Conservation (phyloP, 2,797 vertebrate genomes). For the Eulemur rubriventer region DNA sequence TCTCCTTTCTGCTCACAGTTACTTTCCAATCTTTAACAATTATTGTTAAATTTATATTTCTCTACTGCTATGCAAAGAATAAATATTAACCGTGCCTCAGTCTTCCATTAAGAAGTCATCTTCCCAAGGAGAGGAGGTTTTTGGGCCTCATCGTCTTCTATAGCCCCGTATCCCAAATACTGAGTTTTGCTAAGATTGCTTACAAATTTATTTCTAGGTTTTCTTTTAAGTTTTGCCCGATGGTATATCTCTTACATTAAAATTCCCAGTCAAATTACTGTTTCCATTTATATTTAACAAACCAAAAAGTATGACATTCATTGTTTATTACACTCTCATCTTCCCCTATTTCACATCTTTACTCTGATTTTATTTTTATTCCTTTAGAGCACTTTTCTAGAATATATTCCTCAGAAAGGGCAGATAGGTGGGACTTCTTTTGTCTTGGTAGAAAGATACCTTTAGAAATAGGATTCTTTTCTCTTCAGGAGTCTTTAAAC, state of each 20-base stretch:
- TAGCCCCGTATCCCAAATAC: not conserved
- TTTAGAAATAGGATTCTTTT: not conserved
- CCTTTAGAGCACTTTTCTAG: not conserved
- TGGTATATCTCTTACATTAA: not conserved
- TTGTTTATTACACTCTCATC: not conserved
- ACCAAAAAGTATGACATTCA: not conserved
- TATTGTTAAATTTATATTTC: not conserved
- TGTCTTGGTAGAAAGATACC: not conserved
- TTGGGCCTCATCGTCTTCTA: not conserved
- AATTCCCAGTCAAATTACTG: not conserved
- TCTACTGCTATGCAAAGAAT: not conserved
- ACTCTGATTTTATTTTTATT: not conserved
- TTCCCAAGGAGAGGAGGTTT: not conserved
- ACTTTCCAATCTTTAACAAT: not conserved
- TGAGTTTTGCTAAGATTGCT: not conserved
- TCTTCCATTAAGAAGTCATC: not conserved
- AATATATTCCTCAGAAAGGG: not conserved
- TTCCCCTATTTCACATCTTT: not conserved
- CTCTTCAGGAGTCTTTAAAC: not conserved
- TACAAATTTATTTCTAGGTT: not conserved
- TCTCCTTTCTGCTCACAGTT: not conserved
- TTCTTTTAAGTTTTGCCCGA: not conserved
- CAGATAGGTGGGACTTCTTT: not conserved
- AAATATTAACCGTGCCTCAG: not conserved
- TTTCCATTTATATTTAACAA: not conserved